Percentiles rank a stretch among this genome's conserved stretches.
phyloP scores from a whole-genome alignment of 2,797 vertebrate species.

The Clarias laeviceps region DNA sequence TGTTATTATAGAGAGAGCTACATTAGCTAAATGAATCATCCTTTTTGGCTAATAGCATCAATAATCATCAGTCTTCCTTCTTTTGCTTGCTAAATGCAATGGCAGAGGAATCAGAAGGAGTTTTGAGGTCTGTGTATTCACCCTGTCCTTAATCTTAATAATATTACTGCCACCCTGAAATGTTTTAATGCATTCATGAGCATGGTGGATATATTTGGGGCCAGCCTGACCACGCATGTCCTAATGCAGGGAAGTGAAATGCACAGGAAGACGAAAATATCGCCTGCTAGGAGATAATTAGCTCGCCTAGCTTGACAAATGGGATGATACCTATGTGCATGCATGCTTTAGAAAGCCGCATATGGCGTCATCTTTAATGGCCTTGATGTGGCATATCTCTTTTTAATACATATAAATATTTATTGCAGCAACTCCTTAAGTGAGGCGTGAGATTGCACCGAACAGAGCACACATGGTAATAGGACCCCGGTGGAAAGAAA shows the following conservation, averaged over 20 bases:
- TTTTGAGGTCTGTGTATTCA: slow-evolving; percentile 81
- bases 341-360: slow-evolving; percentile 90
- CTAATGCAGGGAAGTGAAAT: slow-evolving; percentile 96
- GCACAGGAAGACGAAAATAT: slow-evolving; percentile 91
- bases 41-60: slow-evolving; percentile 95
- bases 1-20: slow-evolving; percentile 92
- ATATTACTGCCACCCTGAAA: slow-evolving; percentile 89
- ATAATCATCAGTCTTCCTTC: slow-evolving; percentile 87
- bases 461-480: slow-evolving; percentile 56
- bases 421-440: slow-evolving; percentile 75
- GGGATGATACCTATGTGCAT: slow-evolving; percentile 96
- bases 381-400: slow-evolving; percentile 76
- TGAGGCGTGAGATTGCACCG: slow-evolving; percentile 51
- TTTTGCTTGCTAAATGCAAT: slow-evolving; percentile 67
- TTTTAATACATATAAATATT: slow-evolving; percentile 85
- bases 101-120: slow-evolving; percentile 84
- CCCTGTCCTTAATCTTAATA: slow-evolving; percentile 88
- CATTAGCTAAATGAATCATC: slow-evolving; percentile 98
- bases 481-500: slow-evolving; percentile 53
- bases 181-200: slow-evolving; percentile 99
- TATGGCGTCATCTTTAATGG: slow-evolving; percentile 90
- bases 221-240: slow-evolving; percentile 90
- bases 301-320: slow-evolving; percentile 96
- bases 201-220: slow-evolving; percentile 90
- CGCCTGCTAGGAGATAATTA: slow-evolving; percentile 92